These are phyloP conservation scores for Philotrypesis tridentata DNA, from an alignment of 1,140 invertebrate species.

Conservation along the genomic window DNA sequence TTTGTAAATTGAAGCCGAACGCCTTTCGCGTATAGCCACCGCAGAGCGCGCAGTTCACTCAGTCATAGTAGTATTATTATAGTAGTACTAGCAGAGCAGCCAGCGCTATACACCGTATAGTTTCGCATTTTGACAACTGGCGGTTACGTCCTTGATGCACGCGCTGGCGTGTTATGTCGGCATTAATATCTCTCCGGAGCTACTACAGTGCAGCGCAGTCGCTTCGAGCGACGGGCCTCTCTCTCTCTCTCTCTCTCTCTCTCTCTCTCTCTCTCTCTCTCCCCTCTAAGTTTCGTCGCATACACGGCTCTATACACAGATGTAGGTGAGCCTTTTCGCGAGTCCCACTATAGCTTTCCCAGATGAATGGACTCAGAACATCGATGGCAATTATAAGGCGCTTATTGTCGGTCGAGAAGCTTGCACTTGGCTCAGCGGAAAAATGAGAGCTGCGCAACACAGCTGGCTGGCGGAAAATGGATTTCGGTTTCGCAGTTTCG, in stretches of 20 bases:
- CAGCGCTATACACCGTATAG: slow-evolving; percentile 12
- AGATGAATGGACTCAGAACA: slow-evolving; percentile 9
- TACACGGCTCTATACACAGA: too few relatives aligned
- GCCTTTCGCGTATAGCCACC: neutral
- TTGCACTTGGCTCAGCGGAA: neutral
- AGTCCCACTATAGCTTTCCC: neutral
- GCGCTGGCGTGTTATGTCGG: slow-evolving; percentile 57
- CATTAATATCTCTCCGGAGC: slow-evolving; percentile 56
- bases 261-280: too few relatives aligned
- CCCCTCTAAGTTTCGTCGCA: neutral
- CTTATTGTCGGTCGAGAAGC: neutral
- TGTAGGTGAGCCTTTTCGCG: neutral
- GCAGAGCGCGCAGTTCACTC: too few relatives aligned
- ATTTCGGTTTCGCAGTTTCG: neutral
- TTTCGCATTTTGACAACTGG: slow-evolving; percentile 66
- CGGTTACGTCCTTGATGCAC: slow-evolving; percentile 62
- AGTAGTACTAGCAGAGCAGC: neutral
- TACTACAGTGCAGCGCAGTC: too few relatives aligned
- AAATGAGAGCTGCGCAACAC: neutral
- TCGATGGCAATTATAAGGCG: slow-evolving; percentile 8
- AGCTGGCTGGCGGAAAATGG: neutral
- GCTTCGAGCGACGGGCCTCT: too few relatives aligned
- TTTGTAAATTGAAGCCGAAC: slow-evolving; percentile 47
- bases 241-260: too few relatives aligned
- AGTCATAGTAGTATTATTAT: too few relatives aligned